Evolutionary conservation across 2,797 vertebrate species (phyloP), one percentile per base, ranked within the genome.

Genomic region (Sebastes nivosus): DNA sequence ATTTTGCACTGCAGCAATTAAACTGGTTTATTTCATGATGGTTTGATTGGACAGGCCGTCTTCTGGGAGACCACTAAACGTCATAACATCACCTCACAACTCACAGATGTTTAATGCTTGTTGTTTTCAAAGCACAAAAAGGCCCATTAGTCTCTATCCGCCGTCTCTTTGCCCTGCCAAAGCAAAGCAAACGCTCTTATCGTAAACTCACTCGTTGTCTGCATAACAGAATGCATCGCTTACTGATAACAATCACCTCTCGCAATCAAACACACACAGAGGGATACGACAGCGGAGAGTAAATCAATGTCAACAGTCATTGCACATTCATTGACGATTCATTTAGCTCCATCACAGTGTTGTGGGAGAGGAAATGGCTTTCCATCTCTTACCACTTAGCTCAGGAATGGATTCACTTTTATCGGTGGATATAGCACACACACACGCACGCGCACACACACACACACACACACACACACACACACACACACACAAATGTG

Each of bases 221-320:
- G 55, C 64, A 65, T 79, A 86, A 87, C 57, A 77, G 29, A 84
- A 83, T 8, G 24, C 61, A 64, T 14, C 50, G 71, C 80, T 77
- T 36, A 55, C 75, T 85, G 81, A 88, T 83, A 86, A 87, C 68
- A 86, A 80, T 80, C 78, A 69, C 66, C 60, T 34, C 81, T 80
- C 58, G 54, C 80, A 79, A 79, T 75, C 77, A 81, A 72, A 73
- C 58, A 32, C 79, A 66, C 67, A 67, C 68, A 60, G 63, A 87
- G 61, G 61, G 29, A 30, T 66, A 77, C 20, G 52, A 80, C 65
- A 83, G 69, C 38, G 0, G 25, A 52, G 77, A 79, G 57, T 88
- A 81, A 87, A 90, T 89, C 89, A 87, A 75, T 87, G 86, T 90
- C 85, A 92, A 84, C 79, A 87, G 67, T 88, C 89, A 86, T 77